Percentiles rank a stretch among this genome's conserved stretches.
Evolutionary conservation across 1,140 invertebrate species (phyloP).

Genomic region (Pantala flavescens): DNA sequence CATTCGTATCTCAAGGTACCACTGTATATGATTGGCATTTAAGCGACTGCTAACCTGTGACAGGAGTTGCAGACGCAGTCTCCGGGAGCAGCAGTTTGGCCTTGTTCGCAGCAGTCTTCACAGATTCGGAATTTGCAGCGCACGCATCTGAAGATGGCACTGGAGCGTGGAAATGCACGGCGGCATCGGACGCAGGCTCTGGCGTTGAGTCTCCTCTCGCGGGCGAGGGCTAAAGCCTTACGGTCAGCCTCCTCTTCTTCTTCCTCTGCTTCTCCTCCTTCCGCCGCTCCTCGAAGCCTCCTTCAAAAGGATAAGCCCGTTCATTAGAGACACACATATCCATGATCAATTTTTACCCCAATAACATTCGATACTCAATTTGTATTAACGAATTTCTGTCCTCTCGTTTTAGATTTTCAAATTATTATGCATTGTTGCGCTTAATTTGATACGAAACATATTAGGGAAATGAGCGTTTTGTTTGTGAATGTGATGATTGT

Average conservation of each 20-base stretch:
- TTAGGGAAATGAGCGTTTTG: too few relatives aligned
- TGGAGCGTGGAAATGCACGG: conserved; percentile 24
- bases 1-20: too few relatives aligned
- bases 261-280: background rate
- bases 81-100: conserved; percentile 16
- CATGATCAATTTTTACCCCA: too few relatives aligned
- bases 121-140: conserved; percentile 25
- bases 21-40: too few relatives aligned
- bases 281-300: background rate
- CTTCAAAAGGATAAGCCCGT: background rate
- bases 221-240: background rate
- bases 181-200: conserved; percentile 21
- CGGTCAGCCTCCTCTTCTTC: conserved; percentile 10
- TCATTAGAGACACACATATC: too few relatives aligned
- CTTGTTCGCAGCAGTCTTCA: conserved; percentile 24
- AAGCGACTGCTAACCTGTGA: background rate
- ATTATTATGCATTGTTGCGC: too few relatives aligned
- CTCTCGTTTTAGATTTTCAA: too few relatives aligned
- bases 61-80: conserved; percentile 24
- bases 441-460: too few relatives aligned
- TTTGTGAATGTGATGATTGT: too few relatives aligned
- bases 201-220: conserved; percentile 11
- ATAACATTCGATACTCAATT: too few relatives aligned
- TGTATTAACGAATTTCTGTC: too few relatives aligned
- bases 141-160: conserved; percentile 23